Evolutionary conservation across 2,888 invertebrate species (phyloP), one percentile per base, ranked within the genome.

Genomic region (Cataglyphis altisquamis): DNA sequence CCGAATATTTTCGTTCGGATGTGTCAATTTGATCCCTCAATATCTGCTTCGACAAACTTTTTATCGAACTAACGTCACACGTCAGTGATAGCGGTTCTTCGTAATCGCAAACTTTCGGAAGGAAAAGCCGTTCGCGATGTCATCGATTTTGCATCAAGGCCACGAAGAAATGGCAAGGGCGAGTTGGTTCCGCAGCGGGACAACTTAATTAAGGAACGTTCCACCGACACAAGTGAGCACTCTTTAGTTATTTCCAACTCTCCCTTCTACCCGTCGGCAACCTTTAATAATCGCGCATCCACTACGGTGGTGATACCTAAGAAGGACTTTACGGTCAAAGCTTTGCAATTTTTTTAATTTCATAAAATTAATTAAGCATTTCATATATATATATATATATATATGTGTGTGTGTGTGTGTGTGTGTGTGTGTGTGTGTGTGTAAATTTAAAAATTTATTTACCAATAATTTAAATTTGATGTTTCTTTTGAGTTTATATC

Each of bases 141-240:
- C 83, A 84, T 84, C 83, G 78, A 83, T 85, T 83, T 83, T 78
- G 45, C 72, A 73, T 85, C 83, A 77, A 12, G 45, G 41, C 21
- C 64, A 15, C 60, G 48, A 66, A 66, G 72, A 81, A 81, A 32
- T n/a, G 39, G 39, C 72, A 39, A 52, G 57, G 41, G 21, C 39
- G 80, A 80, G 48, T 29, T 63, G 60, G 15, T 67, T 52, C 18
- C 66, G 25, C 63, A 39, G 39, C 52, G 52, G 60, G 78, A 83
- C 72, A 72, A 83, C 78, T 83, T 85, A 78, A 85, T 85, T 78
- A 73, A 78, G 52, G 25, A 66, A 84, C 73, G 41, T 60, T 48
- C 52, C 62, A 18, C 55, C 45, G 55, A 29, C 57, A 73, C n/a
- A 39, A 60, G 32, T 52, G 45, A 32, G n/a, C 12, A 39, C 66